phyloP scores from a whole-genome alignment of 1,140 invertebrate species.

The Heliothis subflexa region DNA sequence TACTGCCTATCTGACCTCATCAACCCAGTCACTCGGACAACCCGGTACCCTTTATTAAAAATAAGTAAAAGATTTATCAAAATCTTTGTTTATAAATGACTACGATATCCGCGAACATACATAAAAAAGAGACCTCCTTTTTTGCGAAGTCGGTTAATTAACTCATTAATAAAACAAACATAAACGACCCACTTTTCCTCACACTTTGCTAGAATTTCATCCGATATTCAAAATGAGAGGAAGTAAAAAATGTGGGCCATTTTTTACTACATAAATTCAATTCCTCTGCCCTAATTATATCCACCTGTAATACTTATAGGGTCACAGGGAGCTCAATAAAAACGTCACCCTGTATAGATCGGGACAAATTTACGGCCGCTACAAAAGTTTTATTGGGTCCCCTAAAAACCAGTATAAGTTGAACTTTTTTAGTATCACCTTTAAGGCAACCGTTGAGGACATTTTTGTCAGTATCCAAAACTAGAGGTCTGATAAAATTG shows the following conservation, averaged over 20 bases:
- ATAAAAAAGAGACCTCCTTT: no score
- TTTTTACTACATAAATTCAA: conserved; percentile 39
- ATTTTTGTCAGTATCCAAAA: not conserved
- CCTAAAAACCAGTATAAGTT: not conserved
- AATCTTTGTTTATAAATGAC: no score
- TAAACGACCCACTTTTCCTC: not conserved
- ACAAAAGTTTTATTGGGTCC: conserved; percentile 37
- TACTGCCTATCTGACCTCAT: no score
- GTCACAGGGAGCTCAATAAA: conserved; percentile 38
- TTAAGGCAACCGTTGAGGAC: not conserved
- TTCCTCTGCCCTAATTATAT: conserved; percentile 37
- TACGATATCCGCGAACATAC: no score
- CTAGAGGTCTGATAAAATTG: conserved; percentile 7
- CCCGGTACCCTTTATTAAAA: no score
- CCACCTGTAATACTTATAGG: conserved; percentile 13
- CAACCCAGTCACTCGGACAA: no score
- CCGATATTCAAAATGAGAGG: conserved; percentile 13
- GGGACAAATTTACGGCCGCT: conserved; percentile 12
- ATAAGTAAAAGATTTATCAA: no score
- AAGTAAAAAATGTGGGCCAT: conserved; percentile 35
- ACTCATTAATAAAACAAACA: conserved; percentile 7
- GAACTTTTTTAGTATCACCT: not conserved
- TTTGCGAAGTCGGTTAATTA: no score
- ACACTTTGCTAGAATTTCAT: not conserved
- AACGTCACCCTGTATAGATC: conserved; percentile 27